Conservation (phyloP, 1,140 invertebrate genomes). For the Solenopsis fugax region DNA sequence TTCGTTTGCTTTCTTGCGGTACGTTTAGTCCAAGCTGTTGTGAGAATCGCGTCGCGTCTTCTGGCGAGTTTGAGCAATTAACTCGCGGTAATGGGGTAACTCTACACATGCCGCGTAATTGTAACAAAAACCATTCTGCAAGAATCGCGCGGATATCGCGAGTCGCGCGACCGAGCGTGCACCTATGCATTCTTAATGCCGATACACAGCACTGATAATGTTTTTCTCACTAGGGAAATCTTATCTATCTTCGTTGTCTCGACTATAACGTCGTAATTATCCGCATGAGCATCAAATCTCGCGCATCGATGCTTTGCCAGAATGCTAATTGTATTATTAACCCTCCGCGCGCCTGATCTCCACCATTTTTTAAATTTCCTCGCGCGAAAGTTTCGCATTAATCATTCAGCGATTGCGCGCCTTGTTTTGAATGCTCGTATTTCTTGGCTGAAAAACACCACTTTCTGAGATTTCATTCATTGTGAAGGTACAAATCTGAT, state of each 20-base stretch:
- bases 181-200: neutral
- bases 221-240: slow-evolving; percentile 26
- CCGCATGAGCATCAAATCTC: slow-evolving; percentile 19
- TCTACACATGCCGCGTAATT: slow-evolving; percentile 38
- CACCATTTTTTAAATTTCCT: slow-evolving; percentile 3
- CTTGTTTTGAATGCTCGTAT: neutral
- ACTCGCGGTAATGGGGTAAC: slow-evolving; percentile 34
- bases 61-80: slow-evolving; percentile 56
- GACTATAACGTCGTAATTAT: slow-evolving; percentile 1
- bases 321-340: slow-evolving; percentile 44
- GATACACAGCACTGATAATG: slow-evolving; percentile 11
- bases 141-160: slow-evolving; percentile 19
- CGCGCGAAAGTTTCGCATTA: slow-evolving; percentile 4
- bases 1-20: neutral
- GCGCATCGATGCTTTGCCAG: slow-evolving; percentile 31
- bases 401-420: neutral
- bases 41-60: slow-evolving; percentile 39
- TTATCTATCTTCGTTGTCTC: neutral
- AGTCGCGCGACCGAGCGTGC: slow-evolving; percentile 42
- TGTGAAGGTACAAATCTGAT: neutral
- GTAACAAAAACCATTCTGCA: slow-evolving; percentile 53
- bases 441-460: neutral
- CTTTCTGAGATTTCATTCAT: neutral
- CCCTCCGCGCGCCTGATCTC: neutral
- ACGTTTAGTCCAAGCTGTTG: slow-evolving; percentile 24